Evolutionary conservation across 2,888 invertebrate species (phyloP), one percentile per base, ranked within the genome.

Genomic region (Agrotis puta): DNA sequence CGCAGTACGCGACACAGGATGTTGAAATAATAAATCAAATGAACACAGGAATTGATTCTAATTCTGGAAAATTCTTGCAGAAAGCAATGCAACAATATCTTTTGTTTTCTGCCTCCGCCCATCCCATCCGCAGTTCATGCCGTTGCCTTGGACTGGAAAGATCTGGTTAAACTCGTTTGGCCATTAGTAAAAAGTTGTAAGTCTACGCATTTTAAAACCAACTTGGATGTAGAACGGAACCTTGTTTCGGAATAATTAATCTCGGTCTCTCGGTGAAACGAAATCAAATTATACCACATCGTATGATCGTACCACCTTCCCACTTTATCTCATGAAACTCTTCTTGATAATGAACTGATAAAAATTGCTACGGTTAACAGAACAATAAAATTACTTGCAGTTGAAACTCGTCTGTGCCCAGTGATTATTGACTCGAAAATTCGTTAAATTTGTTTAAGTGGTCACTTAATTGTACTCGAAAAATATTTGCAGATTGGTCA

Each of bases 151-250:
- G 74, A 72, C 83, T 74, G 74, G 62, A 77, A 82, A 77, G 70
- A 85, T 80, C 88, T 76, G 77, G 88, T 86, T 72, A 64, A 81
- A 88, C 88, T 66, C n/a, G 89, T 88, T 86, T 77, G 63, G 64
- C 62, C 77, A 84, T 86, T 86, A 85, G 77, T 88, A 81, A 87
- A 86, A 88, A 87, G 79, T 75, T 81, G 82, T 79, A 82, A 77
- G 77, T 84, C 81, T 76, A 77, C 63, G 74, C 65, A 79, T 78
- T 81, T 82, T 62, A 80, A 56, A 57, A 74, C 70, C 74, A 79
- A 70, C 63, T 67, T 78, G 62, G 53, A 73, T 78, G 68, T 83
- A 72, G 81, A 78, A 78, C 71, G 75, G 74, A 74, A 75, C 77
- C 79, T 79, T 79, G 74, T 70, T 73, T 64, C 59, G 58, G 64